Percentiles rank a stretch among this genome's conserved stretches.
Conservation (phyloP, 2,888 invertebrate genomes). For the Brachypalpus laphriformis region DNA sequence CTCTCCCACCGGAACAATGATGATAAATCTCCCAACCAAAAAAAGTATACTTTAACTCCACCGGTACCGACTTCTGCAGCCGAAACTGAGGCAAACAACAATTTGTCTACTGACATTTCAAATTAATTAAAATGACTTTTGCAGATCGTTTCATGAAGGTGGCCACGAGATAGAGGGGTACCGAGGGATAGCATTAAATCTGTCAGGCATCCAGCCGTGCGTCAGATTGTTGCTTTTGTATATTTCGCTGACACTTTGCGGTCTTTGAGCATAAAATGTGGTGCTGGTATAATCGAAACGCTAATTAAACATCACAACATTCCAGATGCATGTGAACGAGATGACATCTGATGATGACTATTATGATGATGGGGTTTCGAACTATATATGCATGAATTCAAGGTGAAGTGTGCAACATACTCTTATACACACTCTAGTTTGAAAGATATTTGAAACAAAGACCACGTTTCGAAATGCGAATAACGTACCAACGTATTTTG, state of each 20-base stretch:
- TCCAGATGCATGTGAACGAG: background rate
- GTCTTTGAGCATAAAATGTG: background rate
- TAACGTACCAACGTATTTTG: no score
- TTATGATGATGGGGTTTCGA: background rate
- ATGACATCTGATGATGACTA: background rate
- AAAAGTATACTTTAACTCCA: background rate
- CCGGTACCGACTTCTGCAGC: background rate
- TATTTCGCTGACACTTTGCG: background rate
- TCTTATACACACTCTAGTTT: no score
- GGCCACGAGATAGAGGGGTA: background rate
- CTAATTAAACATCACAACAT: slow-evolving; percentile 19
- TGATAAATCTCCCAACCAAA: background rate
- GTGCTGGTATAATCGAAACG: background rate
- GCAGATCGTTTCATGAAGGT: slow-evolving; percentile 19
- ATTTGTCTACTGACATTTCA: slow-evolving; percentile 34
- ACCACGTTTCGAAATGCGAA: no score
- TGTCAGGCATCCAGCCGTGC: slow-evolving; percentile 4
- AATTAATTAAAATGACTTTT: slow-evolving; percentile 41
- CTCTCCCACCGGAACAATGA: background rate
- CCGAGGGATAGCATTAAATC: background rate
- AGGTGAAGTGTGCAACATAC: no score
- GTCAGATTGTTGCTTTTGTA: background rate
- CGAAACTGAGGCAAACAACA: slow-evolving; percentile 25
- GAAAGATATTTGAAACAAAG: no score
- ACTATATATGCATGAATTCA: no score